Evolutionary conservation across 2,797 vertebrate genomes (phyloP), one percentile per base, ranked within the genome.

Genomic region (Xenopus petersii): DNA sequence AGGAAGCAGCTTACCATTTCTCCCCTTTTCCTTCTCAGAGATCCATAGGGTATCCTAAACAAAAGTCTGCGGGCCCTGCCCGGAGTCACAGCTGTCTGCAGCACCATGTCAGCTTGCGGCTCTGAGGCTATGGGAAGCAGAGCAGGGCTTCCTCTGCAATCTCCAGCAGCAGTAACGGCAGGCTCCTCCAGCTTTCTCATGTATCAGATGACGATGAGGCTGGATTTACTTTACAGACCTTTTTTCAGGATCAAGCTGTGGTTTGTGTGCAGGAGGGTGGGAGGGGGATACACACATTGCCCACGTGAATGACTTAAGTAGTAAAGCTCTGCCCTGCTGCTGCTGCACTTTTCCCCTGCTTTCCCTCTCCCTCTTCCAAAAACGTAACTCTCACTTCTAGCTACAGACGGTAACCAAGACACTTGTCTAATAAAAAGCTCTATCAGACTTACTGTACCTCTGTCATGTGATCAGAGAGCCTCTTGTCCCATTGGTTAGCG

Each of bases 31-130:
- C 95, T 93, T 84, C 95, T 92, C 56, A 98, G 89, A 33, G 97
- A 98, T 86, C 94, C 96, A 82, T 96, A 96, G 6, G 96, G 95
- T 81, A 98, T 94, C 86, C 96, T 97, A 79, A 98, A 91, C 74
- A 97, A 92, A 87, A 97, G 91, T 90, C 95, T 92, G 85, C 95
- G 94, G 88, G 92, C 92, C 82, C 94, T 92, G 69, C 93, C 92
- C 13, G 95, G 95, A 79, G 95, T 94, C 86, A 94, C 93, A 0
- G 95, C 93, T 73, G 95, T 86, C 88, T 98, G 96, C 78, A 98
- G 92, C 90, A 94, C 94, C 97, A 98, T 98, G 51, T 65, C 84
- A 80, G 83, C 51, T 82, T 49, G 79, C 79, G 86, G 81, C 80
- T 64, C 83, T 82, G 83, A 9, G 79, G 83, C 83, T 12, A 69